phyloP scores from a whole-genome alignment of 2,113 vertebrate species.

The Balaeniceps rex region DNA sequence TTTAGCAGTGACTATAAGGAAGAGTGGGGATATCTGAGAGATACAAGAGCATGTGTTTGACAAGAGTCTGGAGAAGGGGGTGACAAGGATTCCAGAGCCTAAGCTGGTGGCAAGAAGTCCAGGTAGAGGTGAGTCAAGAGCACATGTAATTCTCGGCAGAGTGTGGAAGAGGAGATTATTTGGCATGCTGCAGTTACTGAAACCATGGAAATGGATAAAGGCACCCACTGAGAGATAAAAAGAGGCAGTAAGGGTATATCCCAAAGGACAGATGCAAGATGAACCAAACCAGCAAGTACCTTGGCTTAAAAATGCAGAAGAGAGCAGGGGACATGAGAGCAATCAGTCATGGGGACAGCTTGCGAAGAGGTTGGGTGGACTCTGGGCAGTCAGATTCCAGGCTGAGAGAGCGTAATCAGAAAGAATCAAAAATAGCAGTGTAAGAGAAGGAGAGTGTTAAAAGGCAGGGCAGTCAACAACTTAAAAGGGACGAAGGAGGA shows the following conservation, averaged over 20 bases:
- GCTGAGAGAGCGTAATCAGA: background rate
- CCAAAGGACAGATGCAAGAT: background rate
- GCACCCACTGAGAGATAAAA: background rate
- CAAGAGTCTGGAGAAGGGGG: background rate
- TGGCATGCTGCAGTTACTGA: background rate
- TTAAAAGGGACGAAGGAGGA: background rate
- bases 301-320: background rate
- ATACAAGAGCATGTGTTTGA: background rate
- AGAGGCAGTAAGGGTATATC: background rate
- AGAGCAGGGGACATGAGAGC: background rate
- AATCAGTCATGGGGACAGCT: background rate
- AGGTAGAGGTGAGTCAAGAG: background rate
- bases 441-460: background rate
- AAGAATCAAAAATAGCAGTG: background rate
- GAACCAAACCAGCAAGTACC: background rate
- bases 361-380: background rate
- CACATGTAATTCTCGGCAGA: background rate
- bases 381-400: background rate
- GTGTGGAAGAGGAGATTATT: background rate
- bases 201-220: background rate
- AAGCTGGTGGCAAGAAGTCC: background rate
- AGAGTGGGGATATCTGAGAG: background rate
- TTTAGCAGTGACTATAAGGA: background rate
- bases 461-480: background rate
- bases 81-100: background rate